Evolutionary conservation across 1,140 invertebrate species (phyloP).

Genomic region (Atta cephalotes): DNA sequence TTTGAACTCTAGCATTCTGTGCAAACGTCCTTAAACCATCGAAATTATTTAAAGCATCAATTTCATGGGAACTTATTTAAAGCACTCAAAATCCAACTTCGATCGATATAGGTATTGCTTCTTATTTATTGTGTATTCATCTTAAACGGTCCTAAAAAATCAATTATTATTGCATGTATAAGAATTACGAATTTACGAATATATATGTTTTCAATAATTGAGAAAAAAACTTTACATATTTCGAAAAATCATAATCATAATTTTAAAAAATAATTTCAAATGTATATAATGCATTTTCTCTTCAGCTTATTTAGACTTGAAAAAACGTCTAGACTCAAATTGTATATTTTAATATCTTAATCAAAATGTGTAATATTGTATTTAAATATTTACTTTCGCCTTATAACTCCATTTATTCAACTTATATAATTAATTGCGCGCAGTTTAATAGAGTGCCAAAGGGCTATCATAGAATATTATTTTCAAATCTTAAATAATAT

Average conservation of each 20-base stretch:
- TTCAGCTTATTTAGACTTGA: not conserved
- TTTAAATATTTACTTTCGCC: not conserved
- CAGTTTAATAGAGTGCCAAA: not conserved
- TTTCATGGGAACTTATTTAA: too few relatives aligned
- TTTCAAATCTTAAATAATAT: slow-evolving; percentile 13
- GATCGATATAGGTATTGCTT: too few relatives aligned
- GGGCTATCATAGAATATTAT: not conserved
- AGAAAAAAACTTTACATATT: not conserved
- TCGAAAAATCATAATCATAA: not conserved
- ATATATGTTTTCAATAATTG: not conserved
- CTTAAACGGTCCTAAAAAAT: too few relatives aligned
- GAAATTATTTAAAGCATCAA: too few relatives aligned
- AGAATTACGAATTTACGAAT: not conserved
- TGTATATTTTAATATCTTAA: slow-evolving; percentile 23
- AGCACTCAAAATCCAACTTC: too few relatives aligned
- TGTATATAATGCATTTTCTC: not conserved
- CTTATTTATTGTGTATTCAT: too few relatives aligned
- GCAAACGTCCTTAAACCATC: too few relatives aligned
- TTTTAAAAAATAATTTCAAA: slow-evolving; percentile 5
- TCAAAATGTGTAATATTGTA: not conserved
- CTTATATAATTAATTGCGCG: slow-evolving; percentile 17
- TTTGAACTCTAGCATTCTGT: too few relatives aligned
- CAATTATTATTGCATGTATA: too few relatives aligned
- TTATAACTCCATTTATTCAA: slow-evolving; percentile 8
- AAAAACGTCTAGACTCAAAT: not conserved